Base-by-base conservation (phyloP, 1,140 invertebrate genomes). In the Eurytemora carolleeae region DNA sequence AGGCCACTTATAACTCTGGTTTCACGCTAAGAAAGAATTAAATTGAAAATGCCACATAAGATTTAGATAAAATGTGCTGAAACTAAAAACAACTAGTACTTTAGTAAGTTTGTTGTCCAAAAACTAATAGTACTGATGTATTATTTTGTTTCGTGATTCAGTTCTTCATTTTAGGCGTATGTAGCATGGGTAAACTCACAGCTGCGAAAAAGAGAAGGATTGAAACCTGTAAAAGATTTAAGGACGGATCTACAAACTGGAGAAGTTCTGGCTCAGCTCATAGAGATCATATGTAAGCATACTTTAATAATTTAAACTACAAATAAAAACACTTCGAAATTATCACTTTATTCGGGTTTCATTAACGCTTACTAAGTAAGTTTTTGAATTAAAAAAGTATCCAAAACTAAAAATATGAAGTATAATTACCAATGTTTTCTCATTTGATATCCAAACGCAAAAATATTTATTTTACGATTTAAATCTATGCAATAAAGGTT, bases 171-270 rank as follows among this genome's bases (percentile, higher is more conserved):
- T n/a, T n/a, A n/a, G 65, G 73, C 73, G 3, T 75, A 75, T 64
- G 68, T 73, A 53, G 72, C 71, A 1, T 75, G 74, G 74, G 70
- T 75, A 2, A 75, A 75, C 65, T 74, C 73, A 0, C 73, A 75
- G 65, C 67, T 75, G 58, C 70, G 71, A 64, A 75, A 74, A 66
- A 69, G 69, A 60, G 65, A 69, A 21, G 69, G 69, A 3, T 64
- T 68, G 7, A 69, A 68, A 2, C 68, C 70, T 23, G 69, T 75
- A n/a, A 67, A 71, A 26, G 73, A 75, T 66, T 67, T 75, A 20
- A 65, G 71, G n/a, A 65, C 67, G 26, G 74, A 75, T 65, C 68
- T 75, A 44, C 69, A 70, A 66, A 71, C 71, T 65, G 74, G 74
- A 1, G 72, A 74, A 7, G 68, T 71, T 3, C 67, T 75, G 20